phyloP scores from a whole-genome alignment of 2,113 vertebrate species.

The Bubalus kerabau region DNA sequence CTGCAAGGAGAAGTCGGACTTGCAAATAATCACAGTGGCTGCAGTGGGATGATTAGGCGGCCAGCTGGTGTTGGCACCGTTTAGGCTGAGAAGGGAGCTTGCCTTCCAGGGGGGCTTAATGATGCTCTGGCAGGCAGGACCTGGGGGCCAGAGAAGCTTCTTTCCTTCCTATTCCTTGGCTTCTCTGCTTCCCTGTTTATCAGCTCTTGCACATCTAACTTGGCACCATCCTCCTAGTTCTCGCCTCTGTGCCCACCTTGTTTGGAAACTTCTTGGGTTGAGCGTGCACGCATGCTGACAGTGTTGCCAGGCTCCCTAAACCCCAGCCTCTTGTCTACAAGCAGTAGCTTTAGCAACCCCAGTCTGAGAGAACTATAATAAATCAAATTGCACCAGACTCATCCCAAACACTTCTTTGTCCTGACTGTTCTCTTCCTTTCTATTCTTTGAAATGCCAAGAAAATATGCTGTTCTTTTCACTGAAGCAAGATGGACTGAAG shows the following conservation, averaged over 20 bases:
- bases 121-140: neutral
- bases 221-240: neutral
- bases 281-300: neutral
- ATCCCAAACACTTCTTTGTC: neutral
- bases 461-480: constrained; percentile 10
- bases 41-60: constrained; percentile 25
- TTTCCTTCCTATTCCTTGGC: neutral
- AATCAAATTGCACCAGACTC: neutral
- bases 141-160: neutral
- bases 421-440: neutral
- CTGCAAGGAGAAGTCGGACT: constrained; percentile 50
- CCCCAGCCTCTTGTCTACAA: neutral
- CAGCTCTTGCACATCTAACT: neutral
- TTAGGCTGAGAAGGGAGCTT: neutral
- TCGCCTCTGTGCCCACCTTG: constrained; percentile 9
- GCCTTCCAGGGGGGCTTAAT: neutral
- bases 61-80: constrained; percentile 41
- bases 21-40: constrained; percentile 32
- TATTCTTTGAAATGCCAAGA: constrained; percentile 37
- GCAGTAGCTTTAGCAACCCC: constrained; percentile 29
- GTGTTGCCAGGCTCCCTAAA: neutral
- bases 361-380: neutral
- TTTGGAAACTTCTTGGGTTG: constrained; percentile 43
- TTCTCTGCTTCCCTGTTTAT: neutral
- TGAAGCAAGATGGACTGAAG: neutral